phyloP scores from a whole-genome alignment of 2,113 vertebrate species.

The Sander vitreus region DNA sequence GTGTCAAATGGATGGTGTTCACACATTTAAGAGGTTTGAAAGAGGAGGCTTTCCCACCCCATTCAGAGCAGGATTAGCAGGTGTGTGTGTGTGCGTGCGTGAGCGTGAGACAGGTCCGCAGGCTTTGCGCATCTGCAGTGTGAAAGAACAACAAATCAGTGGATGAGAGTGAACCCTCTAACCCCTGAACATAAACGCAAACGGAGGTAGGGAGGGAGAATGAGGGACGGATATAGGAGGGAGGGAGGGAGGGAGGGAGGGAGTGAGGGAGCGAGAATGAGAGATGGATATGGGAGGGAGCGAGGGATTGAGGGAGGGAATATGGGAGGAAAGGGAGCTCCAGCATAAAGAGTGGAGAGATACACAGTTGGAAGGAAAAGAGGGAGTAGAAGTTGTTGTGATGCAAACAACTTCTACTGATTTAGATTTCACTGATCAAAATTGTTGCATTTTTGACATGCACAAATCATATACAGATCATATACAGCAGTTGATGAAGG shows the following conservation, averaged over 20 bases:
- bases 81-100: slow-evolving; percentile 47
- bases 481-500: not conserved
- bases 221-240: slow-evolving; percentile 18
- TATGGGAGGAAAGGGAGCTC: slow-evolving; percentile 8
- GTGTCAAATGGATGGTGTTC: slow-evolving; percentile 54
- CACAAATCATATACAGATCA: not conserved
- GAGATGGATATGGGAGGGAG: slow-evolving; percentile 9
- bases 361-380: not conserved
- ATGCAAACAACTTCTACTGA: not conserved
- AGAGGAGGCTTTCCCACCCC: slow-evolving; percentile 64
- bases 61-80: slow-evolving; percentile 65
- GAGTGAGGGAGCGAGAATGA: slow-evolving; percentile 20
- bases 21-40: slow-evolving; percentile 68
- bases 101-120: slow-evolving; percentile 41
- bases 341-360: not conserved
- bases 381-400: not conserved
- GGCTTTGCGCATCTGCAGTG: slow-evolving; percentile 70
- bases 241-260: not conserved
- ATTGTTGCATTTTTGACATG: not conserved
- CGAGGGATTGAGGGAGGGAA: not conserved
- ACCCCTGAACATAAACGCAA: slow-evolving; percentile 57
- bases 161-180: slow-evolving; percentile 73
- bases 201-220: slow-evolving; percentile 13
- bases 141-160: slow-evolving; percentile 76
- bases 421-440: not conserved